Conservation (phyloP, 1,140 invertebrate species). For the Anastatus disparis region DNA sequence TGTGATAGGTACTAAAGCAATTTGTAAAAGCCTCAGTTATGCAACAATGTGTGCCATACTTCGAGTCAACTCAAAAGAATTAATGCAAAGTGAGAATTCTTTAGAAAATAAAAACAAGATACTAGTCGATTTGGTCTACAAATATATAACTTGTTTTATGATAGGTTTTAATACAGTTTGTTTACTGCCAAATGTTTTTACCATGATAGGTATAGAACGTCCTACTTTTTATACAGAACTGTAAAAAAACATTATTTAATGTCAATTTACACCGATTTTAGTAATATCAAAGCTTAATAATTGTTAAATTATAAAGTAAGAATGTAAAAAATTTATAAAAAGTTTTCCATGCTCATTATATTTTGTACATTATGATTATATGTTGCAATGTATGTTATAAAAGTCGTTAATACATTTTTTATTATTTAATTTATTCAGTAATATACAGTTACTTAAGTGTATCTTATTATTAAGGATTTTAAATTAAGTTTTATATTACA, state of each 20-base stretch:
- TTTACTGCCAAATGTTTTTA: constrained; percentile 82
- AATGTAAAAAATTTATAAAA: no score
- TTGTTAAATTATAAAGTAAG: constrained; percentile 21
- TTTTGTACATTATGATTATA: constrained; percentile 19
- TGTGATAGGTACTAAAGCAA: constrained; percentile 74
- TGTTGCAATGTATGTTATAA: constrained; percentile 31
- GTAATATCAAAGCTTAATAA: constrained; percentile 22
- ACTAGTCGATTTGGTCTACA: constrained; percentile 82
- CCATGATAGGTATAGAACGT: constrained; percentile 79
- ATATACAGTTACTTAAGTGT: no score
- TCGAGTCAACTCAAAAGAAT: constrained; percentile 72
- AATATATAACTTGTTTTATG: constrained; percentile 80
- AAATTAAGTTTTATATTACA: no score
- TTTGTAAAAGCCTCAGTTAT: constrained; percentile 78
- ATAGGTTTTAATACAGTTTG: constrained; percentile 81
- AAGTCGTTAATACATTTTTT: no score
- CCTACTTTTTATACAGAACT: constrained; percentile 88
- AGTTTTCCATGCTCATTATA: constrained; percentile 16
- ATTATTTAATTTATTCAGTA: no score
- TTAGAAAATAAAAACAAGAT: constrained; percentile 76
- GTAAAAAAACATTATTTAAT: constrained; percentile 60
- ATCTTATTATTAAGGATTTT: no score
- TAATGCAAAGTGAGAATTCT: constrained; percentile 72
- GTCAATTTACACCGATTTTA: constrained; percentile 18
- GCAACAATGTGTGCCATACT: constrained; percentile 76